Evolutionary conservation across 2,113 vertebrate species (phyloP), one percentile per base, ranked within the genome.

Genomic region (Sphaerodactylus townsendi): DNA sequence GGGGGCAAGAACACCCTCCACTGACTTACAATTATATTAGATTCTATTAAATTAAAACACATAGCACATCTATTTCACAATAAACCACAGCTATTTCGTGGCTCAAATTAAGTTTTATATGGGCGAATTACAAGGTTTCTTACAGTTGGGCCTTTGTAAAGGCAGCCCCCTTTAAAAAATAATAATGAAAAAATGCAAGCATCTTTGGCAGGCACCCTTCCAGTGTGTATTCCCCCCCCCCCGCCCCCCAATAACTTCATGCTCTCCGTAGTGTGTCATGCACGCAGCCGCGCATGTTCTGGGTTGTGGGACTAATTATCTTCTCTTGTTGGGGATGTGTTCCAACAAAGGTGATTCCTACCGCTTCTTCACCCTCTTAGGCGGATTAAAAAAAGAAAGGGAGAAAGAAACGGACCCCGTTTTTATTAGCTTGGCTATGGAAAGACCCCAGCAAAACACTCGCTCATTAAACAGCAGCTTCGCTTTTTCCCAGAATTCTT

Each of bases 91-190:
- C 94, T 97, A 96, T 95, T 97, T 96, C 95, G 95, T 96, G 96
- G 97, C 96, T 96, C 97, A 96, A 97, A 98, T 97, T 98, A 98
- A 97, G 96, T 95, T 93, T 95, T 94, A 96, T 96, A 96, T 97
- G 96, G 96, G 96, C 94, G 96, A 96, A 96, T 96, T 97, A 96
- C 96, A 95, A 95, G 95, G 94, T 96, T 96, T 95, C 96, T 95
- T 94, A 95, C 95, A 96, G 96, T 97, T 94, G 95, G 96, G 93
- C 96, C 96, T 97, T 96, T 96, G 95, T 96, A 94, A 96, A 95
- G 87, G 95, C 94, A 93, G 95, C 96, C 92, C 95, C 95, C 97
- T 98, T 98, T 97, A n/a, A 44, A 21, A 14, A 73, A 30, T 3
- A 64, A 74, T 30, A 71, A 62, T 53, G 6, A 97, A 96, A 97